These are phyloP conservation scores for Cololabis saira DNA, from an alignment of 2,113 vertebrate species.

Conservation along the genomic window DNA sequence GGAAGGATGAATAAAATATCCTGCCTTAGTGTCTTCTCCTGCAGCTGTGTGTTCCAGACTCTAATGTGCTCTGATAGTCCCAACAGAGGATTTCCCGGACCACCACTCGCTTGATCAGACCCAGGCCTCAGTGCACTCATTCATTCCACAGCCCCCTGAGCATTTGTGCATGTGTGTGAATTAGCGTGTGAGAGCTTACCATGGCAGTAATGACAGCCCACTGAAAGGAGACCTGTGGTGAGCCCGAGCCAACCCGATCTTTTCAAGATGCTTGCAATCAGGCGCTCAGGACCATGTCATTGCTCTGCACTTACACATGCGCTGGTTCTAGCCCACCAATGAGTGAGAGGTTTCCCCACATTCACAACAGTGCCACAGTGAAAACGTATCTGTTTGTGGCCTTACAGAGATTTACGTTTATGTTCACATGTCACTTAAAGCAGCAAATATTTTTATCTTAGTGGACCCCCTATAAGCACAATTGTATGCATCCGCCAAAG, in stretches of 20 bases:
- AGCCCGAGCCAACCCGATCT: no score
- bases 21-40: conserved; percentile 56
- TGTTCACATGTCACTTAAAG: conserved; percentile 38
- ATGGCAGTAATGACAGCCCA: conserved; percentile 76
- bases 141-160: conserved; percentile 55
- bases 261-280: conserved; percentile 86
- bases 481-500: no score
- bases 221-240: conserved; percentile 74
- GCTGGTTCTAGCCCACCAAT: background rate
- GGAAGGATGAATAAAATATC: conserved; percentile 42
- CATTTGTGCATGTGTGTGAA: background rate
- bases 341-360: conserved; percentile 32
- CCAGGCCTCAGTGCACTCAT: conserved; percentile 78
- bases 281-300: conserved; percentile 77
- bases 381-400: conserved; percentile 41
- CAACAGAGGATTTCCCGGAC: conserved; percentile 74
- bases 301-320: conserved; percentile 53
- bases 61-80: conserved; percentile 84
- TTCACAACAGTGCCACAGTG: background rate
- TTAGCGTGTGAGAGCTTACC: conserved; percentile 60
- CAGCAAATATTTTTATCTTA: no score
- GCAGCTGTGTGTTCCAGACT: conserved; percentile 78
- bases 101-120: conserved; percentile 78
- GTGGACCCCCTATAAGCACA: no score
- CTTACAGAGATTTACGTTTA: background rate